A percentile compares a stretch with the other conserved stretches of the same genome.
phyloP scores from a whole-genome alignment of 2,888 invertebrate species.

The Trilocha varians region DNA sequence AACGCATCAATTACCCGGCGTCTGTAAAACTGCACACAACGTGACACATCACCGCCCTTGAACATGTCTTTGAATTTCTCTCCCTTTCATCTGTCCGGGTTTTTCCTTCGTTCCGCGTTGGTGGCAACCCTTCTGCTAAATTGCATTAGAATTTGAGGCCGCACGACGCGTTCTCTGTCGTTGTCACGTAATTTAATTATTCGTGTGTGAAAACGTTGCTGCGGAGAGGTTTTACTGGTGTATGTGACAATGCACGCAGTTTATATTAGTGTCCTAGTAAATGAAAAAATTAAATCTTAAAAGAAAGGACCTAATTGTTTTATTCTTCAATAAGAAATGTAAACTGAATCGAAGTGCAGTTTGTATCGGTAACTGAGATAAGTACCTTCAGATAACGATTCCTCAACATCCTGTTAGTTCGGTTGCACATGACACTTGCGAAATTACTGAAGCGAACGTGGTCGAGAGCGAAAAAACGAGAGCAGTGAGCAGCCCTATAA shows the following conservation, averaged over 20 bases:
- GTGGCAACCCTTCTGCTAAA: slow-evolving; percentile 65
- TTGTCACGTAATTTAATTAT: slow-evolving; percentile 16
- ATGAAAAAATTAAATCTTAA: no score
- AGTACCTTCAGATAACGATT: no score
- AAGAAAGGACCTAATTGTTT: no score
- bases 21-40: slow-evolving; percentile 35
- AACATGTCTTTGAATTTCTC: slow-evolving; percentile 54
- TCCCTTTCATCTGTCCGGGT: slow-evolving; percentile 22
- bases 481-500: neutral
- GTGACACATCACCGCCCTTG: slow-evolving; percentile 58
- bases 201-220: neutral
- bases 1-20: slow-evolving; percentile 55
- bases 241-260: no score
- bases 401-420: no score
- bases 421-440: no score
- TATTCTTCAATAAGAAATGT: no score
- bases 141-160: slow-evolving; percentile 51
- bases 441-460: no score
- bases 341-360: no score
- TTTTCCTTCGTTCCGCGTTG: slow-evolving; percentile 46
- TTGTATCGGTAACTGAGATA: no score
- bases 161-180: slow-evolving; percentile 25
- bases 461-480: neutral
- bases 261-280: no score
- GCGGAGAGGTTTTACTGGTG: no score